Conservation (phyloP, 1,140 invertebrate species). For the Magallana angulata region DNA sequence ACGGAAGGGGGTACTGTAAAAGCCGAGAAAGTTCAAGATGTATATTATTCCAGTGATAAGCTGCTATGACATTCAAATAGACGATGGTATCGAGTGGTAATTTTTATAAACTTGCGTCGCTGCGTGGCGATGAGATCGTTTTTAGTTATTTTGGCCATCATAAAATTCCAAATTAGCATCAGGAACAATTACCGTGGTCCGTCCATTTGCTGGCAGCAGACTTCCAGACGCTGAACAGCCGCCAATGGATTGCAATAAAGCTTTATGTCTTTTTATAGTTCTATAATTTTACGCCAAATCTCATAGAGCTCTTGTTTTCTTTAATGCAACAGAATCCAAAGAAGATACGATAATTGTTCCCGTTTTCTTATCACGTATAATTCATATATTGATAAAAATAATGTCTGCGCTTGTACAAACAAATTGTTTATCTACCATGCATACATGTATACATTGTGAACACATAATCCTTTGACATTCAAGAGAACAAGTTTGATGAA, state of each 20-base stretch:
- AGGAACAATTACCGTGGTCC: constrained; percentile 25
- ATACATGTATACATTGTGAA: too few species aligned
- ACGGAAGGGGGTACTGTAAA: too few species aligned
- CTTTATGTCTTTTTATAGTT: constrained; percentile 25
- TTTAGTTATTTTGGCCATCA: constrained; percentile 30
- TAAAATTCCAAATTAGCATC: constrained; percentile 38
- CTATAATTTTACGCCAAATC: constrained; percentile 24
- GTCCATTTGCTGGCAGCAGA: constrained; percentile 21
- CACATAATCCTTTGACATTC: too few species aligned
- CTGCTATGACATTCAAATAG: neutral
- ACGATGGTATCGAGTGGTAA: neutral
- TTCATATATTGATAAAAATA: neutral
- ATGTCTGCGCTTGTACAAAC: too few species aligned
- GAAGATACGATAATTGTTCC: constrained; percentile 20
- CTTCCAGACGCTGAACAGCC: neutral
- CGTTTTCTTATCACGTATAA: neutral
- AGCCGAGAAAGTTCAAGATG: too few species aligned
- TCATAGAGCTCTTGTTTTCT: constrained; percentile 29
- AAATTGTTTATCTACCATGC: too few species aligned
- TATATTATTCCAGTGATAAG: too few species aligned
- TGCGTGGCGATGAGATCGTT: neutral
- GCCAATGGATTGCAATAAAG: constrained; percentile 15
- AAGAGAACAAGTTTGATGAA: too few species aligned
- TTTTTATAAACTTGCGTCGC: constrained; percentile 26
- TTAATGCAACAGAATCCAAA: constrained; percentile 18